Evolutionary conservation across 2,113 vertebrate genomes (phyloP), one percentile per base, ranked within the genome.

Genomic region (Corythaeola cristata): DNA sequence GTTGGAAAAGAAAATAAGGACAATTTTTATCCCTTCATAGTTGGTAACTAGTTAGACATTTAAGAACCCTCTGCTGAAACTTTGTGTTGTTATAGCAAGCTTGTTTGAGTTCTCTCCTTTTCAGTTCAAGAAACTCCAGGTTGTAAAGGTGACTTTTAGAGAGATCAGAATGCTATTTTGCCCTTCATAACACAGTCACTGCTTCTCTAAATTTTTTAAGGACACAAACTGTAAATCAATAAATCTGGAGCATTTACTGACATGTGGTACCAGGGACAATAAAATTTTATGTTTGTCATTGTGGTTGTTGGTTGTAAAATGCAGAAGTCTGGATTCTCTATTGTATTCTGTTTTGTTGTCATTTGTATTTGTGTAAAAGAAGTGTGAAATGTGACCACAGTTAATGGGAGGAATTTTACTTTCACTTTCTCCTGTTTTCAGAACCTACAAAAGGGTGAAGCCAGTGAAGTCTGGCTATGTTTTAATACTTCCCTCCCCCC

Each of bases 341-440:
- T 87, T 97, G 90, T 92, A 59, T 96, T 94, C 85, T 89, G 74
- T 47, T 91, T 89, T 50, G 53, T 58, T 83, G 92, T 74, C 50
- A 93, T 74, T 87, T 85, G 69, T 49, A 88, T 94, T 96, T 93
- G 89, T 93, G 75, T 80, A 85, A 92, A 83, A 79, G 60, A 88
- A 96, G 94, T 64, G 86, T 89, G 93, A 96, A 96, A 94, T 95
- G 58, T 88, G 45, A 90, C 86, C 88, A 90, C 92, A 97, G 59
- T 33, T 94, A 79, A 91, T 66, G 69, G 77, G 33, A 96, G 26
- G 78, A 92, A 87, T 96, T 94, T 97, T 83, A 92, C 59, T 95
- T 45, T 88, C 92, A 88, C 84, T 97, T 94, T 95, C 59, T 45
- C 53, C 60, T 77, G 12, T 82, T 78, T 71, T 68, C 33, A 91